Evolutionary conservation across 2,113 vertebrate genomes (phyloP), one percentile per base, ranked within the genome.

Genomic region (Propithecus coquereli): DNA sequence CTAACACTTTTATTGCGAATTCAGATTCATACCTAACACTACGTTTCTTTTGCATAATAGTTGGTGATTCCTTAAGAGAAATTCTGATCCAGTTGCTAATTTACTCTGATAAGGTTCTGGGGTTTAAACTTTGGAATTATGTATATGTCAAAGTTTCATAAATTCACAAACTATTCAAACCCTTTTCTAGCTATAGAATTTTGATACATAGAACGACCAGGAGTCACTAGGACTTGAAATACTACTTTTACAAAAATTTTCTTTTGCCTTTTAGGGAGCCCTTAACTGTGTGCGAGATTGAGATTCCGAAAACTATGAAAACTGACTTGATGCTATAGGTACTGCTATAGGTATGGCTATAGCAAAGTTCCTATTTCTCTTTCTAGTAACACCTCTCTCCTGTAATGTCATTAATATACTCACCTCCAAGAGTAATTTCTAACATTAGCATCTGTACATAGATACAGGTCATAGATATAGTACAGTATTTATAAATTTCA

Each of bases 51-150:
- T 45, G 71, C 65, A 45, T 87, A 91, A 66, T 13, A 59, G 74
- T 20, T 86, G 30, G 13, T 90, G 50, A 93, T 89, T 89, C 59
- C 59, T 91, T 88, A 87, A 88, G 37, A 96, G 27, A 9, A 93
- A 96, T 82, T 79, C 52, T 79, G 34, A 81, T 20, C 47, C 57
- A 50, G 34, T 30, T 82, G 59, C 40, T 94, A 54, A 70, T 73
- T 94, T 68, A 68, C 34, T 79, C 89, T 81, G 65, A 86, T 86
- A 90, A 84, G 57, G 8, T 90, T 84, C n/a, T 52, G 32, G 50
- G 8, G 65, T 34, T 92, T 61, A 61, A 25, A 61, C 59, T 61
- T 61, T 61, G 59, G 23, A 61, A 61, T 61, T 61, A 61, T 61
- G 22, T 61, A 22, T 25, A 61, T 61, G 8, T 61, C 59, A 61